Evolutionary conservation across 2,113 vertebrate genomes (phyloP).

Genomic region (Plecotus auritus): DNA sequence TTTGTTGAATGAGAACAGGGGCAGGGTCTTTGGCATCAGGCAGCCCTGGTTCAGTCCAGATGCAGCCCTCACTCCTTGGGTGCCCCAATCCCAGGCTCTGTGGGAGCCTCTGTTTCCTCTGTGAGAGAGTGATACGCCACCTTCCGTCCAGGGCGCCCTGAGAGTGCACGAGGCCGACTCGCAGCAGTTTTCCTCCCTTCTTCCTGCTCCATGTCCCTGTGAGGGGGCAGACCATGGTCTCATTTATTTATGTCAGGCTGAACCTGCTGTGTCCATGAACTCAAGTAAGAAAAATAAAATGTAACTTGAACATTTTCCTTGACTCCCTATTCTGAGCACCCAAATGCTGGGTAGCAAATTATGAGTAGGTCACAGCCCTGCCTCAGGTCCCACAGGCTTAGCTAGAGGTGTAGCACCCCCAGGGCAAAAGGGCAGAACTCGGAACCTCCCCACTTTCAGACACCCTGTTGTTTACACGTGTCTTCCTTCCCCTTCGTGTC

Average conservation of each 20-base stretch:
- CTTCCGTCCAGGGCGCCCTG: not conserved
- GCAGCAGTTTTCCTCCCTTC: not conserved
- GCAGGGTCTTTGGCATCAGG: not conserved
- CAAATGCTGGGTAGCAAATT: not conserved
- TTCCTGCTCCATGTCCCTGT: not conserved
- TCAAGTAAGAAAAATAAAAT: not conserved
- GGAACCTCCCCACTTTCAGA: not conserved
- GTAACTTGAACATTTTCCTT: not conserved
- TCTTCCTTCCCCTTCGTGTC: not conserved
- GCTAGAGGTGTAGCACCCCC: not conserved
- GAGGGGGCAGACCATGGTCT: not conserved
- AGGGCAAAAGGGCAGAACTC: not conserved
- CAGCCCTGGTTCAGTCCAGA: not conserved
- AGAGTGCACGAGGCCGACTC: too few species aligned
- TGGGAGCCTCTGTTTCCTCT: not conserved
- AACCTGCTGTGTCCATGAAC: not conserved
- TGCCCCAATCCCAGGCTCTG: not conserved
- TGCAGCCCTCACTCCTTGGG: not conserved
- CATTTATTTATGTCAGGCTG: not conserved
- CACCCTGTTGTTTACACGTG: fast-evolving
- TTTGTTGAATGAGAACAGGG: not conserved
- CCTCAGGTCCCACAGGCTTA: not conserved
- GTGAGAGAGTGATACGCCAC: not conserved
- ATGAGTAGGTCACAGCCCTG: not conserved
- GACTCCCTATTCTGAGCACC: not conserved